These are phyloP conservation scores for Phragmatobia fuliginosa DNA, from an alignment of 2,888 invertebrate species.

Conservation along the genomic window DNA sequence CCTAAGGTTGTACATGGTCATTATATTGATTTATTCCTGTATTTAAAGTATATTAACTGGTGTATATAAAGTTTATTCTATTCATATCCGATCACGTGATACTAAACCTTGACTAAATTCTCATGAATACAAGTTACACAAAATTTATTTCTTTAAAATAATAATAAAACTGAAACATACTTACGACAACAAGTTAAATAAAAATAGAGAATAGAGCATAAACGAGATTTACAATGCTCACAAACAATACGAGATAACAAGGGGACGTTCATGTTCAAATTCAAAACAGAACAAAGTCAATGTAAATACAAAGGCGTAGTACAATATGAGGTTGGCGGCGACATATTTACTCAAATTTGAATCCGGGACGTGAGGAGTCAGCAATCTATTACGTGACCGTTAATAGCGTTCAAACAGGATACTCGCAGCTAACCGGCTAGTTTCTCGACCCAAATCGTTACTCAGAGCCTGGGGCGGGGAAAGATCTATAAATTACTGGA, in stretches of 20 bases:
- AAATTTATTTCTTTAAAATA: not conserved
- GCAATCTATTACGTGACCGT: constrained; percentile 80
- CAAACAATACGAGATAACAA: constrained; percentile 65
- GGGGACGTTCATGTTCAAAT: constrained; percentile 62
- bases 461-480: constrained; percentile 77
- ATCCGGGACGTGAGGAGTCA: constrained; percentile 77
- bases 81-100: too few relatives aligned
- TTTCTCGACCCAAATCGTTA: constrained; percentile 72
- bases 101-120: not conserved
- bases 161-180: too few relatives aligned
- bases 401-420: constrained; percentile 73
- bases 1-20: too few relatives aligned
- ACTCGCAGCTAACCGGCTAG: constrained; percentile 60
- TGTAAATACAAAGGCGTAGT: constrained; percentile 69
- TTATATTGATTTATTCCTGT: too few relatives aligned
- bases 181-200: not conserved
- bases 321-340: constrained; percentile 70
- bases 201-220: constrained; percentile 35
- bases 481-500: constrained; percentile 84
- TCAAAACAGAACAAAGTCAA: constrained; percentile 69
- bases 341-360: constrained; percentile 82
- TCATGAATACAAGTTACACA: not conserved
- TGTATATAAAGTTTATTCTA: too few relatives aligned
- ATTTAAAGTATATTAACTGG: too few relatives aligned
- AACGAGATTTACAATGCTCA: constrained; percentile 54